These are phyloP conservation scores for Acromyrmex charruanus DNA, from an alignment of 1,140 invertebrate species.

Conservation along the genomic window DNA sequence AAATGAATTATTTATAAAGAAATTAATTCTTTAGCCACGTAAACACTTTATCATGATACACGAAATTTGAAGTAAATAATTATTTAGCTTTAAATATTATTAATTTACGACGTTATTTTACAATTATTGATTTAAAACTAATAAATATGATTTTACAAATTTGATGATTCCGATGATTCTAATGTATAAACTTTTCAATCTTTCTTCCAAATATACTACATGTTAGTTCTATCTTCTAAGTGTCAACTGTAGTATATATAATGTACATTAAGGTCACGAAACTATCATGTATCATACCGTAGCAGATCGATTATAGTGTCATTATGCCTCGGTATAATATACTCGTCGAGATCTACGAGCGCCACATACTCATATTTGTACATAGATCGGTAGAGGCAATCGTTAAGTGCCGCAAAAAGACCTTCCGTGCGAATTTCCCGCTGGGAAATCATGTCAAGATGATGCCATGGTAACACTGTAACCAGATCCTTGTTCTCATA, in stretches of 20 bases:
- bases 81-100: not conserved
- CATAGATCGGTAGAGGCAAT: slow-evolving; percentile 97
- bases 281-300: slow-evolving; percentile 84
- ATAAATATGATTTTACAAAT: not conserved
- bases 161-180: not conserved
- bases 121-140: not conserved
- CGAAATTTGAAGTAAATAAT: not conserved
- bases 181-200: not conserved
- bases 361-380: slow-evolving; percentile 93
- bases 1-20: not conserved
- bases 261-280: not conserved
- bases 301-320: slow-evolving; percentile 89
- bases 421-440: slow-evolving; percentile 97
- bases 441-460: slow-evolving; percentile 94
- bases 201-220: not conserved
- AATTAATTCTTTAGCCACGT: not conserved
- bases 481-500: slow-evolving; percentile 91
- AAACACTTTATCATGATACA: not conserved
- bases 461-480: slow-evolving; percentile 94
- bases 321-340: slow-evolving; percentile 94
- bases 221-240: too few species aligned
- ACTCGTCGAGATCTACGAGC: slow-evolving; percentile 96
- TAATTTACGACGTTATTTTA: not conserved
- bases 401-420: slow-evolving; percentile 96
- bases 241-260: not conserved